Evolutionary conservation across 1,140 invertebrate genomes (phyloP).

Genomic region (Venturia canescens): DNA sequence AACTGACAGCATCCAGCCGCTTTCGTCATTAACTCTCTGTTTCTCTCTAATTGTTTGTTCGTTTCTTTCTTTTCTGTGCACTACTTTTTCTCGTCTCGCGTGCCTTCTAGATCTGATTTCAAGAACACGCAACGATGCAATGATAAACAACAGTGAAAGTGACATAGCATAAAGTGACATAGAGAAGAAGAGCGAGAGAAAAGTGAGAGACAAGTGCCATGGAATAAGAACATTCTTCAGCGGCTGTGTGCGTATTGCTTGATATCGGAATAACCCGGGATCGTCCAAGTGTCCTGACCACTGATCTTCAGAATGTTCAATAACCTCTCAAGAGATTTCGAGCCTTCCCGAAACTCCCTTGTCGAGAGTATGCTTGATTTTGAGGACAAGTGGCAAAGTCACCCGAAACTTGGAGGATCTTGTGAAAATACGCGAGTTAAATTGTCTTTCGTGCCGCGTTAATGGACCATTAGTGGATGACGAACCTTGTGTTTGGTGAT

Average conservation of each 20-base stretch:
- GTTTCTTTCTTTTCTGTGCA: slow-evolving; percentile 28
- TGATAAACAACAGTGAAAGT: neutral
- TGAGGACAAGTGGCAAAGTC: neutral
- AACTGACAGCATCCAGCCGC: slow-evolving; percentile 62
- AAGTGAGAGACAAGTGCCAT: neutral
- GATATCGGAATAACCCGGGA: slow-evolving; percentile 18
- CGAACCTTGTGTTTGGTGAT: slow-evolving; percentile 68
- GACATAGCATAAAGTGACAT: neutral
- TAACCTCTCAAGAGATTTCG: neutral
- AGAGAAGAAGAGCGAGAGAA: neutral
- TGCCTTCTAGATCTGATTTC: slow-evolving; percentile 38
- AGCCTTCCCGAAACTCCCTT: neutral
- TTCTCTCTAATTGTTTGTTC: neutral
- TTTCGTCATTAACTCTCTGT: slow-evolving; percentile 22
- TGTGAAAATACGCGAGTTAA: neutral
- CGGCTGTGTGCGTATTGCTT: slow-evolving; percentile 39
- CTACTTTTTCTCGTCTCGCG: slow-evolving; percentile 27
- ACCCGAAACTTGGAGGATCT: neutral
- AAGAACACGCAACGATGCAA: slow-evolving; percentile 36
- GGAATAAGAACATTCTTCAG: neutral
- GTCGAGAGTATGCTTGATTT: no score
- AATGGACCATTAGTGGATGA: slow-evolving; percentile 64
- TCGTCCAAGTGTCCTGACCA: slow-evolving; percentile 8
- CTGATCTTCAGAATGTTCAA: neutral
- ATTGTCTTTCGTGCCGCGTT: slow-evolving; percentile 41